Evolutionary conservation across 2,113 vertebrate species (phyloP), one percentile per base, ranked within the genome.

Genomic region (Chlorodrepanis virens): DNA sequence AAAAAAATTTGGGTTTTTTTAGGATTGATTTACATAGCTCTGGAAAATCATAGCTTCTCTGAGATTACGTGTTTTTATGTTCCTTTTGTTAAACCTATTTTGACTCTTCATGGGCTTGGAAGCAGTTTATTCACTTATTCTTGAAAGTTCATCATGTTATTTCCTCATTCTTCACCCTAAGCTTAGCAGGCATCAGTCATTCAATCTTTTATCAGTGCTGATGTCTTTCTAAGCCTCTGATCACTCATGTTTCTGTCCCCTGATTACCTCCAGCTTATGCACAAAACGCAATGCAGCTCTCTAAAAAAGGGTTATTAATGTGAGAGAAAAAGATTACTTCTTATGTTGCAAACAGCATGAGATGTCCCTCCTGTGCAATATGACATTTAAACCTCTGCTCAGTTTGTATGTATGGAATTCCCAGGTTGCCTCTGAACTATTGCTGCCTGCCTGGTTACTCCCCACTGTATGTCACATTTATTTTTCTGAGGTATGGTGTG

Each of bases 341-440:
- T 83, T 71, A 53, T 27, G 27, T 85, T 89, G 22, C 10, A 65
- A 68, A 49, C 1, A 79, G 40, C 44, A 49, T 61, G 44, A 49
- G 44, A 64, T 76, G 17, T 56, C 37, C 31, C 57, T 85, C 18
- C 22, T 65, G 40, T 53, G 57, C 37, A 52, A 72, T 35, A 24
- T 65, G 70, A 86, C 40, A 72, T 94, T 95, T 95, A 60, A 90
- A 37, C 49, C 85, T 90, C 52, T 75, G 42, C 81, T 94, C 67
- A 37, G 60, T 82, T 87, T 71, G 14, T 60, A 10, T 45, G 18
- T 42, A 53, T 61, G 60, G 25, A 76, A 79, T 90, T 91, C 70
- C 39, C 45, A 60, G 17, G 24, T 28, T 78, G 24, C 28, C 40
- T 49, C 28, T 72, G 40, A 93, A 56, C 21, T 67, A 15, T 33